Base-by-base conservation (phyloP, 2,888 invertebrate species). In the Spodoptera exigua region DNA sequence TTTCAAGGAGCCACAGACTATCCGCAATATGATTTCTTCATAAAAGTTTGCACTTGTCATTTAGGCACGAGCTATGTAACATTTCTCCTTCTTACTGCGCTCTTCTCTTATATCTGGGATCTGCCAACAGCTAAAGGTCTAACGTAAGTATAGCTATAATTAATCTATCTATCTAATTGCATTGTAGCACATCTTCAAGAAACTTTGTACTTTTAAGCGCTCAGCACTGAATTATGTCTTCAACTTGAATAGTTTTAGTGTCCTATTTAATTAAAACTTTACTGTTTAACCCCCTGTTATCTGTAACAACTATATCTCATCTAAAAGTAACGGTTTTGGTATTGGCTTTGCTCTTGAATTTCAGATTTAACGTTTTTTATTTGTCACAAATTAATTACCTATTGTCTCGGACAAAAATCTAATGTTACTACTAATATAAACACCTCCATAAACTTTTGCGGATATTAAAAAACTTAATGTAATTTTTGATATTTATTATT, bases 21-120 rank as follows among this genome's bases (percentile, higher is more conserved):
- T 64, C 3, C 12, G 34, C 16, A 32, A 41, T 63, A 32, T 44
- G 39, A 21, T 14, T 37, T 34, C 54, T 55, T 67, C 54, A 16
- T 21, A 16, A 59, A 47, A 17, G 49, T 43, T n/a, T 45, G 68
- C 68, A 68, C 68, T 46, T 11, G 68, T 59, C 68, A 55, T 67
- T 13, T 59, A 48, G 68, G 32, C 59, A 72, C 59, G 17, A 14
- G 68, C 68, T 40, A 41, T 35, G 67, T 46, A 53, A 40, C 36
- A 47, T 54, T 41, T n/a, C 55, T 52, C 43, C 36, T 60, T 39
- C 45, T 18, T 39, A 5, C 37, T 51, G 36, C 32, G 46, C 35
- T 46, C 9, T 18, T 37, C 11, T 13, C 18, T n/a, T 45, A 27
- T n/a, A 7, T 2, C 27, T 37, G 45, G 37, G 17, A 10, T 18